Conservation (phyloP, 1,140 invertebrate genomes). For the Tenebrio molitor region DNA sequence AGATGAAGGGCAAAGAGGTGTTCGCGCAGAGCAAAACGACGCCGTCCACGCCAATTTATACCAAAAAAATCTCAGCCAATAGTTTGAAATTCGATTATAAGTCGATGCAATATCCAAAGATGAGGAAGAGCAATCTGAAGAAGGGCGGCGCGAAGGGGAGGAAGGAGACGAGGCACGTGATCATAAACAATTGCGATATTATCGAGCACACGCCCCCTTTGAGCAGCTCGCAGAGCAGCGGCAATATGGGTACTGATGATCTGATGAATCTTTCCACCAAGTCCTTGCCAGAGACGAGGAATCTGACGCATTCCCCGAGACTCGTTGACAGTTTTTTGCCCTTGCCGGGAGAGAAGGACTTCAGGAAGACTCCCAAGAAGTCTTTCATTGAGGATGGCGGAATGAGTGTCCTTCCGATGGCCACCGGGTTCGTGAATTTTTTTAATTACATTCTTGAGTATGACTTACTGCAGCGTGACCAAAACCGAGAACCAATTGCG, state of each 20-base stretch:
- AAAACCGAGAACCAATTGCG: no score
- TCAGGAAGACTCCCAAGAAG: constrained; percentile 69
- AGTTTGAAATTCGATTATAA: constrained; percentile 63
- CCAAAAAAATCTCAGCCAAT: constrained; percentile 60
- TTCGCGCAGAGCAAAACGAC: constrained; percentile 58
- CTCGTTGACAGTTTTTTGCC: constrained; percentile 64
- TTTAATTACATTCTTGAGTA: neutral
- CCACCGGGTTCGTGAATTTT: constrained; percentile 65
- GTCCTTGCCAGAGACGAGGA: constrained; percentile 44
- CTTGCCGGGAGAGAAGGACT: constrained; percentile 70
- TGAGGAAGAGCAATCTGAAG: constrained; percentile 47
- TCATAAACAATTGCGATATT: constrained; percentile 62
- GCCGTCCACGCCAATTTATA: constrained; percentile 61
- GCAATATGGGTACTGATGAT: constrained; percentile 43
- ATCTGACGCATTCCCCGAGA: constrained; percentile 52
- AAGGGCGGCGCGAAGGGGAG: constrained; percentile 49
- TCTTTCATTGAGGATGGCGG: constrained; percentile 77
- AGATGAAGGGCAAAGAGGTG: constrained; percentile 39
- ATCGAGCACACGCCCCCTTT: constrained; percentile 62
- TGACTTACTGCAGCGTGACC: no score
- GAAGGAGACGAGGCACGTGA: constrained; percentile 54
- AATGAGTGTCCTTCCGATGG: constrained; percentile 71
- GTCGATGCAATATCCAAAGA: constrained; percentile 44
- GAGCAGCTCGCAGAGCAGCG: constrained; percentile 57
- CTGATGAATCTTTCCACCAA: constrained; percentile 46